Percentiles rank a stretch among this genome's conserved stretches.
Conservation (phyloP, 2,797 vertebrate genomes). For the Acipenser oxyrinchus region DNA sequence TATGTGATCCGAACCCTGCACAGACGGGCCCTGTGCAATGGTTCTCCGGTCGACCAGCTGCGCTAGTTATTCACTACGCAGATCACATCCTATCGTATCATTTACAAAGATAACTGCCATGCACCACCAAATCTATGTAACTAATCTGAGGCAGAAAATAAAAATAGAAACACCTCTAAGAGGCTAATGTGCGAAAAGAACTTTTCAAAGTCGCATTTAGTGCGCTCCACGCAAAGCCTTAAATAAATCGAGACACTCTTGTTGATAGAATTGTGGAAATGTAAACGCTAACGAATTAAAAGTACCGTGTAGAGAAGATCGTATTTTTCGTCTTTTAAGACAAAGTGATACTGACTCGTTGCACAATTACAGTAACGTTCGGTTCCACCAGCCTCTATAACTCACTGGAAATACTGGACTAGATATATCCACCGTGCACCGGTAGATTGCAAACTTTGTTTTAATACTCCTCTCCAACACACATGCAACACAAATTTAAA, state of each 20-base stretch:
- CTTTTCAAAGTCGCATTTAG: constrained; percentile 12
- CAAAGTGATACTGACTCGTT: constrained; percentile 9
- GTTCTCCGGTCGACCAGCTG: not conserved
- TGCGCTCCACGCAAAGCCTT: constrained; percentile 5
- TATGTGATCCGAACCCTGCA: too few species aligned
- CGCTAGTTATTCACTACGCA: not conserved
- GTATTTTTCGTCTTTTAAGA: constrained; percentile 8
- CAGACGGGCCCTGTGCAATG: not conserved
- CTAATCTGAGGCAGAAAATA: constrained; percentile 54
- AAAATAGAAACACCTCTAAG: constrained; percentile 52
- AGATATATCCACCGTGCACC: constrained; percentile 2
- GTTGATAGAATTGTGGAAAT: constrained; percentile 7
- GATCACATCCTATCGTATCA: constrained; percentile 44
- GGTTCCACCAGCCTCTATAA: constrained; percentile 1
- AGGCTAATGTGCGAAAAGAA: constrained; percentile 24
- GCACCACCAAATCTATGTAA: constrained; percentile 34
- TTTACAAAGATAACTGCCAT: constrained; percentile 47
- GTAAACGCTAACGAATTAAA: constrained; percentile 8
- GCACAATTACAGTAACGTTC: not conserved
- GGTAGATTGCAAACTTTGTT: constrained; percentile 13
- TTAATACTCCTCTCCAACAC: not conserved
- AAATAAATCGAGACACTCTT: constrained; percentile 1
- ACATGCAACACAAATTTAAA: not conserved
- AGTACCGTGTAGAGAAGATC: not conserved
- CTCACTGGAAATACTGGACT: not conserved